Base-by-base conservation (phyloP, 37 sponge, comb jelly and placozoan species). In the Aphrocallistes beatrix region DNA sequence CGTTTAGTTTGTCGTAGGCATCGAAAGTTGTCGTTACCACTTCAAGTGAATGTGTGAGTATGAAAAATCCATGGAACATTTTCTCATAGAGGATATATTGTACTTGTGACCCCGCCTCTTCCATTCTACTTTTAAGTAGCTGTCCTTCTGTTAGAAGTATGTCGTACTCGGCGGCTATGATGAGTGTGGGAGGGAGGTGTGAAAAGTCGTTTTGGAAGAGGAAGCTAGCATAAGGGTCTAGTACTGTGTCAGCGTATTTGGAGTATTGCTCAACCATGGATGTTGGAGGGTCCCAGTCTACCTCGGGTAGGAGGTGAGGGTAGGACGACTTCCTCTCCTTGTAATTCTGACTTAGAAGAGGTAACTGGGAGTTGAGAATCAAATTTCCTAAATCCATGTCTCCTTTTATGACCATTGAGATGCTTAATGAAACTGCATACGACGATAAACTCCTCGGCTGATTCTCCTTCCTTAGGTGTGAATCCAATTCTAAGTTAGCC, bases 31-130 rank as follows among this genome's bases (percentile, higher is more conserved):
- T 6, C 10, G 10, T 60, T 6, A 60, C 10, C 21, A 3, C n/a
- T 25, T 25, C n/a, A 13, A 19, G 10, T 60, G 75, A 30, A 25
- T 19, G 75, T 13, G n/a, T 3, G 8, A 60, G 3, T 21, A 30
- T 60, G 8, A 60, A 60, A 13, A 60, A 60, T 13, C 75, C 75
- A 60, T 60, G 75, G n/a, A 60, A 60, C 75, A 60, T 60, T 60
- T 60, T 60, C 75, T 60, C 17, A 60, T 30, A 25, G 3, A 60
- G 8, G n/a, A 60, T 25, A 60, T 60, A 60, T 30, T 60, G 28
- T 32, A 60, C 75, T 60, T 28, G 32, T 3, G 3, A 19, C 34
- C 75, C 75, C 10, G 28, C 21, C 25, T 60, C 17, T 30, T 60
- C 75, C 8, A 60, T 8, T 30, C 75, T 19, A 25, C n/a, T 30